phyloP scores from a whole-genome alignment of 1,140 invertebrate species.

The Neoseiulus cucumeris region DNA sequence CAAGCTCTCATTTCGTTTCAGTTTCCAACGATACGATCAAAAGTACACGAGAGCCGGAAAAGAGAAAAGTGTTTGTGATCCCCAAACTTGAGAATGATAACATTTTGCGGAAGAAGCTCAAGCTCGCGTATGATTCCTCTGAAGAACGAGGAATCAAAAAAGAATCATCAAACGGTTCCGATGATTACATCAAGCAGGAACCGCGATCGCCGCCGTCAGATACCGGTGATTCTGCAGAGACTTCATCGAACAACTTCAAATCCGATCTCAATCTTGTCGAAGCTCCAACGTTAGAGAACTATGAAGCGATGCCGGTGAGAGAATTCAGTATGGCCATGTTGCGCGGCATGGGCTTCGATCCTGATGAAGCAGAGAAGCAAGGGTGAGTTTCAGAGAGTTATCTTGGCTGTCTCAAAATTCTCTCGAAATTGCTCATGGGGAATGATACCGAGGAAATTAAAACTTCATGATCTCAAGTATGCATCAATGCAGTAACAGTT shows the following conservation, averaged over 20 bases:
- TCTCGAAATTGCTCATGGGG: no score
- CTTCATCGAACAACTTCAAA: conserved; percentile 31
- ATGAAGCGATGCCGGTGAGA: conserved; percentile 65
- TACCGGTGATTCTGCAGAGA: conserved; percentile 30
- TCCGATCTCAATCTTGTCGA: conserved; percentile 31
- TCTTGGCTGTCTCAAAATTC: no score
- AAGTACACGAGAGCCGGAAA: conserved; percentile 17
- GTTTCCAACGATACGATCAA: conserved; percentile 21
- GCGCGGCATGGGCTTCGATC: conserved; percentile 80
- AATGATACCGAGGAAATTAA: no score
- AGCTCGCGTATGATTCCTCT: neutral
- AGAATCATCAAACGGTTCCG: conserved; percentile 23
- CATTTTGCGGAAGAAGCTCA: conserved; percentile 18
- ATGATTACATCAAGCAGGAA: conserved; percentile 23
- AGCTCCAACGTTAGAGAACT: conserved; percentile 49
- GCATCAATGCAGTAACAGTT: no score
- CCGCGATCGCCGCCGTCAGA: conserved; percentile 1
- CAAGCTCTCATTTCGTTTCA: neutral
- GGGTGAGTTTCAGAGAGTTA: neutral
- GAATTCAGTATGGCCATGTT: conserved; percentile 77
- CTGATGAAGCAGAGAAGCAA: conserved; percentile 41
- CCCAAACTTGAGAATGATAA: conserved; percentile 28
- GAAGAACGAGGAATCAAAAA: conserved; percentile 12
- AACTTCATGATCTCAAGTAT: no score
- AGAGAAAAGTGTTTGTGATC: conserved; percentile 27